Percentiles rank a stretch among this genome's conserved stretches.
Conservation (phyloP, 2,113 vertebrate genomes). For the Stercorarius parasiticus region DNA sequence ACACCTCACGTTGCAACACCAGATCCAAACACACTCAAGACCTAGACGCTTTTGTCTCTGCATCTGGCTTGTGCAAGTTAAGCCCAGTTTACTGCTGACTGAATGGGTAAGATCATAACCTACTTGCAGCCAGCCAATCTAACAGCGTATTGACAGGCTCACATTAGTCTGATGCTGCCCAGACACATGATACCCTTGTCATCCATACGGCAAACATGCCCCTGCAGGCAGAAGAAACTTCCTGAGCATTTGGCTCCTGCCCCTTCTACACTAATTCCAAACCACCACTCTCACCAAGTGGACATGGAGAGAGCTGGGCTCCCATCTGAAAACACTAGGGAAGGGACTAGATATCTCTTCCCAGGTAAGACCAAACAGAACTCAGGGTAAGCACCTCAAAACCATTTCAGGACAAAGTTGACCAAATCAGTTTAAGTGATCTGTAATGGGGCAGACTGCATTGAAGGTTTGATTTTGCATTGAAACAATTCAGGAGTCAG, state of each 20-base stretch:
- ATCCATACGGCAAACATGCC: fast-evolving
- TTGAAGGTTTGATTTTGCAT: not conserved
- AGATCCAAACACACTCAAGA: not conserved
- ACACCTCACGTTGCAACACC: not conserved
- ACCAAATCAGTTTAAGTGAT: not conserved
- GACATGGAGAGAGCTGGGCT: not conserved
- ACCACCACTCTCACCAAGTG: not conserved
- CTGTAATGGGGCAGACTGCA: not conserved
- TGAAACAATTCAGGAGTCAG: not conserved
- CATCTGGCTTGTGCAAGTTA: not conserved
- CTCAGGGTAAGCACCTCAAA: not conserved
- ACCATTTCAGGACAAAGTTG: not conserved
- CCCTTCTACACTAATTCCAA: not conserved
- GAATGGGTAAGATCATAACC: not conserved
- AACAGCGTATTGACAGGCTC: not conserved
- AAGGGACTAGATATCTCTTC: not conserved
- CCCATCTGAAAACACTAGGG: not conserved
- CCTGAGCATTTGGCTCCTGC: not conserved
- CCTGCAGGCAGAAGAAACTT: not conserved
- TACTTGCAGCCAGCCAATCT: not conserved
- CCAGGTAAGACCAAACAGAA: not conserved
- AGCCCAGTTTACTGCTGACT: not conserved
- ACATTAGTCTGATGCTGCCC: not conserved
- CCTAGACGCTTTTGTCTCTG: not conserved
- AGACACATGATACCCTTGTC: fast-evolving